Conservation (phyloP, 2,797 vertebrate species). For the Scolopax rusticola region DNA sequence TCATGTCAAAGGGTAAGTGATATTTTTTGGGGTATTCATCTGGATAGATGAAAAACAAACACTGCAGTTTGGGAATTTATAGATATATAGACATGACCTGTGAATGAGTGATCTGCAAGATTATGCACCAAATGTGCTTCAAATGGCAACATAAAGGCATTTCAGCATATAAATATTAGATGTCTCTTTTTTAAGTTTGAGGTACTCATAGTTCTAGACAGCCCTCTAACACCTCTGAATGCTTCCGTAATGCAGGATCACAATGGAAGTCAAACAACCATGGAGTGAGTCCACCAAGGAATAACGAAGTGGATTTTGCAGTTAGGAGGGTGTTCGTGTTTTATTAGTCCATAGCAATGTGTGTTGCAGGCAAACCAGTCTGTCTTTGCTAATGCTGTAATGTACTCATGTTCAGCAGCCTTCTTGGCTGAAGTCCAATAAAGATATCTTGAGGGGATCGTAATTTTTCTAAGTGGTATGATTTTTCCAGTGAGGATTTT, state of each 20-base stretch:
- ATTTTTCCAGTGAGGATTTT: not conserved
- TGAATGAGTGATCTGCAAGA: not conserved
- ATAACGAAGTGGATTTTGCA: not conserved
- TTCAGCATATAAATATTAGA: not conserved
- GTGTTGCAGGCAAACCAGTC: not conserved
- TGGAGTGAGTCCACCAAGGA: not conserved
- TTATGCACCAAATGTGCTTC: not conserved
- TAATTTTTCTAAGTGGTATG: not conserved
- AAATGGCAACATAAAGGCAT: not conserved
- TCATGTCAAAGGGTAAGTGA: conserved; percentile 52
- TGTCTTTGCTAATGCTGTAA: not conserved
- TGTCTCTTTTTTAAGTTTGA: not conserved
- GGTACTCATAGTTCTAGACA: not conserved
- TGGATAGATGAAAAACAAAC: not conserved
- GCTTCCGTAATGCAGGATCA: not conserved
- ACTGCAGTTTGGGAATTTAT: not conserved
- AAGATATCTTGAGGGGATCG: not conserved
- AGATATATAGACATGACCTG: not conserved
- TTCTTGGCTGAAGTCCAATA: not conserved
- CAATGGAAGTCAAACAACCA: not conserved
- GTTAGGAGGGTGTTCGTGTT: not conserved
- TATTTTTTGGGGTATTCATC: conserved; percentile 50
- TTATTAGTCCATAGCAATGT: not conserved
- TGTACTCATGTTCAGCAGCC: not conserved
- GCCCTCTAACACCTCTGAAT: not conserved